Evolutionary conservation across 2,888 invertebrate genomes (phyloP).

Genomic region (Trachelus iudaicus): DNA sequence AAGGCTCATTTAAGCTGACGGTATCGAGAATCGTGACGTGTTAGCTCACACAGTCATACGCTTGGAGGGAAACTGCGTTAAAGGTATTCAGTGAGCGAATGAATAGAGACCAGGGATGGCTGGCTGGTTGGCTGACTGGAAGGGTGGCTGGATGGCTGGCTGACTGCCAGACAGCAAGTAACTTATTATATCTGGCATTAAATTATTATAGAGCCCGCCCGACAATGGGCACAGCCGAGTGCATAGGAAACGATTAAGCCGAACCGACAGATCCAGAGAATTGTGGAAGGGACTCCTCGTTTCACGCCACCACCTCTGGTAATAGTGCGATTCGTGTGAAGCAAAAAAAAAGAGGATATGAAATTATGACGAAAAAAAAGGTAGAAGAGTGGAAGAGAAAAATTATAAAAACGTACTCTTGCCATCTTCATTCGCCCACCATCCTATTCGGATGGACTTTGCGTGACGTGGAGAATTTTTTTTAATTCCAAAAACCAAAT

Average conservation of each 20-base stretch:
- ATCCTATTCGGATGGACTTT: background rate
- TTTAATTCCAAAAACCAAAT: background rate
- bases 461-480: background rate
- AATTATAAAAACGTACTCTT: background rate
- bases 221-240: slow-evolving; percentile 63
- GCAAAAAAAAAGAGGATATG: slow-evolving; percentile 3
- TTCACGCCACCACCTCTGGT: background rate
- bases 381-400: background rate
- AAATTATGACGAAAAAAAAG: slow-evolving; percentile 6
- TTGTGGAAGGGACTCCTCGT: background rate
- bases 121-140: background rate
- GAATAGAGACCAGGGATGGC: background rate
- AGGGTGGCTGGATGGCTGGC: slow-evolving; percentile 42
- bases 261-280: slow-evolving; percentile 53
- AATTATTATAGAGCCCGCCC: slow-evolving; percentile 62
- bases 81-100: background rate
- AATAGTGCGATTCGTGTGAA: background rate
- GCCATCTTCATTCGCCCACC: background rate
- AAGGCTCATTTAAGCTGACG: background rate
- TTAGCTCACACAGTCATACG: background rate
- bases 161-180: slow-evolving; percentile 63
- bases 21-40: background rate
- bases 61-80: background rate
- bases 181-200: slow-evolving; percentile 66
- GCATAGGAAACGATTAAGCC: slow-evolving; percentile 65